Percentiles rank a stretch among this genome's conserved stretches.
phyloP scores from a whole-genome alignment of 1,140 invertebrate genomes.

The Heliconius melpomene region DNA sequence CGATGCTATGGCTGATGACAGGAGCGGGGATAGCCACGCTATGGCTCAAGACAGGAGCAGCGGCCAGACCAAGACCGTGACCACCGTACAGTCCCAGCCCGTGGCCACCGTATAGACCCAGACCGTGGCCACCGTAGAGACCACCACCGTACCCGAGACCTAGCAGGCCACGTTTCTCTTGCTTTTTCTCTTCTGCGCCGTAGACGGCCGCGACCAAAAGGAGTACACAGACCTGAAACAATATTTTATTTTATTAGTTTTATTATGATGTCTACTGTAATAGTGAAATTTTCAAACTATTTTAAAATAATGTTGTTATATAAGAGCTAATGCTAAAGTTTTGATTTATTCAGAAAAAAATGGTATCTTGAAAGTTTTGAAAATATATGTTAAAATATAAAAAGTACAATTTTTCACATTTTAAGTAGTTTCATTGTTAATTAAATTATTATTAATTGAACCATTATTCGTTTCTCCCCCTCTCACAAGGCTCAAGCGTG shows the following conservation, averaged over 20 bases:
- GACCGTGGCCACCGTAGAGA: conserved; percentile 42
- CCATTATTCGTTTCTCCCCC: no score
- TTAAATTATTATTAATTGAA: neutral
- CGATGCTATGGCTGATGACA: conserved; percentile 53
- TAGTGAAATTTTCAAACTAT: no score
- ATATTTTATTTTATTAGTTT: neutral
- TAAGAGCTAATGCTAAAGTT: no score
- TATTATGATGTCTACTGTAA: neutral
- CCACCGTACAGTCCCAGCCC: conserved; percentile 46
- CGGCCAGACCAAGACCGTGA: conserved; percentile 46
- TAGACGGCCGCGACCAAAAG: conserved; percentile 55
- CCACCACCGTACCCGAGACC: conserved; percentile 66
- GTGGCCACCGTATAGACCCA: conserved; percentile 38
- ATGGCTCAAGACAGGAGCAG: conserved; percentile 40
- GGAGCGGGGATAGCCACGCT: conserved; percentile 50
- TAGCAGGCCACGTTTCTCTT: conserved; percentile 70
- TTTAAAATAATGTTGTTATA: no score
- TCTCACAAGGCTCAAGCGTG: no score
- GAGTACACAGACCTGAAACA: conserved; percentile 60
- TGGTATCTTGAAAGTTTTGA: neutral
- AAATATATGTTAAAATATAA: neutral
- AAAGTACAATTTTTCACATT: neutral
- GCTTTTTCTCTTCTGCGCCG: conserved; percentile 72
- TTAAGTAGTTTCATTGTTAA: neutral
- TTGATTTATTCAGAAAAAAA: neutral